Evolutionary conservation across 2,113 vertebrate species (phyloP), one percentile per base, ranked within the genome.

Genomic region (Felis chaus): DNA sequence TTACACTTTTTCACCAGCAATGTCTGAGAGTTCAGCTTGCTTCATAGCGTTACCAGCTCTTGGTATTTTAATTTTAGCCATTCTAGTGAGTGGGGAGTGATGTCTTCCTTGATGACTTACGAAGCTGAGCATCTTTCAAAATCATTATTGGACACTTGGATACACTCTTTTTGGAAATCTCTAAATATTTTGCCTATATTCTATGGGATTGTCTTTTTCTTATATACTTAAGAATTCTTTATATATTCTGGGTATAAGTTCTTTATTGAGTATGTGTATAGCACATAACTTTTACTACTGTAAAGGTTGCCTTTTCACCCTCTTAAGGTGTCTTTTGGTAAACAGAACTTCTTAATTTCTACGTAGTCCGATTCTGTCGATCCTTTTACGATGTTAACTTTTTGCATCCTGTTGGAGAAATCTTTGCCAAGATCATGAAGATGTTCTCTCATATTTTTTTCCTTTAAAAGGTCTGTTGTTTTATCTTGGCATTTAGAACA

Each of bases 301-400:
- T 61, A 66, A 61, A 91, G 45, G 36, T 61, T 94, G 29, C 48
- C n/a, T 79, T 89, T 92, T 66, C n/a, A 78, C 68, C 13, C 66
- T 84, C 33, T 92, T 92, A 76, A 69, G 23, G 14, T 93, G 5
- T 78, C 39, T 90, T 91, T 88, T 92, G 27, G 48, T 63, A 90
- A 92, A 41, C 9, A 80, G 5, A 92, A 81, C 88, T 50, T 90
- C 23, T 84, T 90, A 50, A 95, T 80, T 73, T 90, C 80, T 85
- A 76, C 55, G 13, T n/a, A 74, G 18, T 69, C 12, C 8, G 88
- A 1, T 88, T 76, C 83, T 87, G 25, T 50, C 12, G 25, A 14
- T 45, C 53, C 9, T 80, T 74, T 96, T 94, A n/a, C 82, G 8
- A 1, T 76, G 7, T 63, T 96, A 79, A 84, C 25, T 78, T 97